phyloP scores from a whole-genome alignment of 2,888 invertebrate species.

The Sinohyriopsis cumingii region DNA sequence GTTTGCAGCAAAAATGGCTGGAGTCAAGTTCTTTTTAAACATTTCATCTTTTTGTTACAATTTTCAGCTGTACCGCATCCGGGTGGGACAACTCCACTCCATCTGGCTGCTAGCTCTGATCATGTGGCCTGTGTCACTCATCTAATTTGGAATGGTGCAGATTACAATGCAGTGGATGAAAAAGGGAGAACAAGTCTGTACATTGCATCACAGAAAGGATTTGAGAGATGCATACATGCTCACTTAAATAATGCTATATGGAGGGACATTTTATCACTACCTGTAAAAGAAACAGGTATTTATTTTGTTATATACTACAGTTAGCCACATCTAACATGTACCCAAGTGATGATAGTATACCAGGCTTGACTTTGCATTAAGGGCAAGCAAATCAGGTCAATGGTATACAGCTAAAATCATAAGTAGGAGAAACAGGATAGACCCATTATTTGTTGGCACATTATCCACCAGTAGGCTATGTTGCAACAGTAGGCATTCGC shows the following conservation, averaged over 20 bases:
- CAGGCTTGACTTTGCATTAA: no score
- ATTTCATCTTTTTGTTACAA: conserved; percentile 1
- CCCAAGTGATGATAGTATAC: no score
- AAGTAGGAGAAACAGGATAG: no score
- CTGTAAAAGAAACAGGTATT: conserved; percentile 60
- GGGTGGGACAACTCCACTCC: conserved; percentile 68
- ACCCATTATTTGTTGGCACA: no score
- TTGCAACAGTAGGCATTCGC: no score
- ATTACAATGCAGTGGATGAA: conserved; percentile 69
- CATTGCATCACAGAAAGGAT: conserved; percentile 62
- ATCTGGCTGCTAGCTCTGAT: conserved; percentile 64
- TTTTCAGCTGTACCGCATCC: conserved; percentile 61
- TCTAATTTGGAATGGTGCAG: conserved; percentile 68
- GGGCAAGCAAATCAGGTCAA: no score
- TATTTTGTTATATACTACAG: neutral
- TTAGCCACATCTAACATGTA: no score
- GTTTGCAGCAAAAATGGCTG: neutral
- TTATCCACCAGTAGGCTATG: no score
- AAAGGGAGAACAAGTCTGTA: conserved; percentile 65
- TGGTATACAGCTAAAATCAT: no score
- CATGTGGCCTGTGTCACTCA: conserved; percentile 63
- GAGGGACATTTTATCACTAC: conserved; percentile 67
- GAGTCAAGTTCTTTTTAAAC: neutral
- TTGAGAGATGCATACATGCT: conserved; percentile 58
- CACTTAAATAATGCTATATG: conserved; percentile 68